A percentile compares a stretch with the other conserved stretches of the same genome.
These are phyloP conservation scores for Nomada ruficornis DNA, from an alignment of 2,888 invertebrate species.

Conservation along the genomic window DNA sequence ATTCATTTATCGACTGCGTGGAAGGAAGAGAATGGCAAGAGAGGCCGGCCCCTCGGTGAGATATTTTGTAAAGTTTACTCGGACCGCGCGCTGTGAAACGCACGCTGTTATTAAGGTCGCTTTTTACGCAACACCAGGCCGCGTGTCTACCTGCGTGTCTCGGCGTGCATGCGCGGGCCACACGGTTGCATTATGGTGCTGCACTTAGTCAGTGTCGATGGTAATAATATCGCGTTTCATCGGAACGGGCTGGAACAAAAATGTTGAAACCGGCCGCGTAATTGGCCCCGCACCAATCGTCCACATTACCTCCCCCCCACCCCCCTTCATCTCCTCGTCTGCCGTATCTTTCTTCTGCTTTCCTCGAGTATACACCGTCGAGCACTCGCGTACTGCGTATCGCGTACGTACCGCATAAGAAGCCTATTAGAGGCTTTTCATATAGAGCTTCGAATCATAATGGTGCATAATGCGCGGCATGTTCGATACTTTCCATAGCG, in stretches of 20 bases:
- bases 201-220: constrained; percentile 66
- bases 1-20: constrained; percentile 78
- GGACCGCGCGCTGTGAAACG: constrained; percentile 80
- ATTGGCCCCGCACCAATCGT: constrained; percentile 30
- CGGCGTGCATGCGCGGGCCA: constrained; percentile 47
- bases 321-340: too few relatives aligned
- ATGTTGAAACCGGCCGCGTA: constrained; percentile 45
- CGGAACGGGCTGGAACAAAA: constrained; percentile 31
- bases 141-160: constrained; percentile 69
- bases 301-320: not conserved
- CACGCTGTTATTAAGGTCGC: constrained; percentile 79
- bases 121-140: constrained; percentile 56
- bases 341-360: constrained; percentile 8
- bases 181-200: constrained; percentile 44
- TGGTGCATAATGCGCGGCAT: constrained; percentile 26
- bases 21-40: constrained; percentile 66
- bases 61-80: constrained; percentile 83
- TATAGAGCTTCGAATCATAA: constrained; percentile 38
- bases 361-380: not conserved
- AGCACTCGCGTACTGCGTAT: not conserved
- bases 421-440: constrained; percentile 41
- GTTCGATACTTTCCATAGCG: constrained; percentile 35
- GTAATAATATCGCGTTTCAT: constrained; percentile 58
- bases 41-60: constrained; percentile 78
- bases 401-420: constrained; percentile 20